Evolutionary conservation across 1,140 invertebrate species (phyloP).

Genomic region (Tetramorium alpestre): DNA sequence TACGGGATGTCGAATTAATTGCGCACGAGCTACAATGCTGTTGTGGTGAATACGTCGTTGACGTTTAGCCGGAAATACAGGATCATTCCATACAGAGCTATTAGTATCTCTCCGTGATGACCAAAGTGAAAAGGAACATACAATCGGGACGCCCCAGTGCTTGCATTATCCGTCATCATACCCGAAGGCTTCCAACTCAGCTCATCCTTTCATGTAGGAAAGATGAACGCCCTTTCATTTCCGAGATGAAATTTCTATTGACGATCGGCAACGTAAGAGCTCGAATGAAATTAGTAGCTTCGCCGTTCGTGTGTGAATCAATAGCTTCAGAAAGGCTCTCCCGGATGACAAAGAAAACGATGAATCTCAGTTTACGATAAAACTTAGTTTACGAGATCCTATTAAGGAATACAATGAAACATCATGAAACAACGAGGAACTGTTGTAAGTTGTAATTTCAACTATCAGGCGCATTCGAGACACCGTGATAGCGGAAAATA

Average conservation of each 20-base stretch:
- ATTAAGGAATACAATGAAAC: not conserved
- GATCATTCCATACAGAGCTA: constrained; percentile 42
- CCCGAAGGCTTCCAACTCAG: not conserved
- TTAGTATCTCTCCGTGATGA: constrained; percentile 46
- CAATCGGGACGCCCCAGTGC: constrained; percentile 40
- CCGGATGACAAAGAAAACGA: not conserved
- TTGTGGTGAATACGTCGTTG: constrained; percentile 26
- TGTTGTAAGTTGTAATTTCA: constrained; percentile 12
- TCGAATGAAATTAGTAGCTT: constrained; percentile 35
- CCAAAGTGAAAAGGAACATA: constrained; percentile 35
- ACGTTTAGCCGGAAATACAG: constrained; percentile 39
- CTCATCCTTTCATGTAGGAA: constrained; percentile 17
- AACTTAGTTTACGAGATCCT: not conserved
- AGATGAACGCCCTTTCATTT: constrained; percentile 54
- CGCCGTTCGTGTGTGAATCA: not conserved
- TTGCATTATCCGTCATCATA: constrained; percentile 52
- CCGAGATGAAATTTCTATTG: constrained; percentile 56
- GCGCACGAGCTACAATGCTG: constrained; percentile 26
- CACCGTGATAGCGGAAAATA: not conserved
- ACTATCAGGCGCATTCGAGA: not conserved
- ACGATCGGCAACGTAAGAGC: constrained; percentile 19
- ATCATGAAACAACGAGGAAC: not conserved
- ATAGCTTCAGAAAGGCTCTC: not conserved
- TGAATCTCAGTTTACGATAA: not conserved
- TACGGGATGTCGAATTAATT: constrained; percentile 62